phyloP scores from a whole-genome alignment of 2,888 invertebrate species.

The Rhorus exstirpatorius region DNA sequence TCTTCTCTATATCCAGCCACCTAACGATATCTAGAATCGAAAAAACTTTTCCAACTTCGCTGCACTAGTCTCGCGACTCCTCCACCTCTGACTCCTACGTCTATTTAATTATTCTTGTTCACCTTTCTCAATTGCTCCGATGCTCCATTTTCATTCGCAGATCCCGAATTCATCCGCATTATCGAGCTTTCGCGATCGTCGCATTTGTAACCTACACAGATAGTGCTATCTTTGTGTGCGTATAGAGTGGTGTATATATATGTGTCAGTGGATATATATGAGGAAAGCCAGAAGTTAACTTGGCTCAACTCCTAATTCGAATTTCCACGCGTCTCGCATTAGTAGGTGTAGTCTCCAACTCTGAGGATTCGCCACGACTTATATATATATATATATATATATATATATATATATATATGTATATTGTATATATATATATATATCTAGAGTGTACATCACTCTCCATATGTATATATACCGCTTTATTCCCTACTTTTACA shows the following conservation, averaged over 20 bases:
- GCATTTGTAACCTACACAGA: constrained; percentile 52
- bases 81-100: neutral
- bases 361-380: constrained; percentile 44
- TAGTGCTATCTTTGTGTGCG: constrained; percentile 3
- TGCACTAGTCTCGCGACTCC: neutral
- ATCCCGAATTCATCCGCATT: constrained; percentile 51
- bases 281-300: constrained; percentile 66
- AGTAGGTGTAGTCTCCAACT: constrained; percentile 38
- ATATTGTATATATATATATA: constrained; percentile 8
- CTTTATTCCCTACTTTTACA: constrained; percentile 35
- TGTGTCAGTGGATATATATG: constrained; percentile 49
- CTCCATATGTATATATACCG: neutral
- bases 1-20: constrained; percentile 36
- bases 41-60: constrained; percentile 52
- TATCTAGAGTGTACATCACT: neutral
- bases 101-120: constrained; percentile 9
- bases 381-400: constrained; percentile 20
- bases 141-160: constrained; percentile 40
- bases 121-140: constrained; percentile 13
- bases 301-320: constrained; percentile 70
- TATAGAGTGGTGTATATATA: constrained; percentile 8
- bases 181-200: constrained; percentile 58
- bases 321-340: constrained; percentile 63
- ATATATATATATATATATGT: constrained; percentile 6
- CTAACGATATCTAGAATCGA: constrained; percentile 46